These are phyloP conservation scores for Brachionus calyciflorus DNA, from an alignment of 1,140 invertebrate genomes.

Conservation along the genomic window DNA sequence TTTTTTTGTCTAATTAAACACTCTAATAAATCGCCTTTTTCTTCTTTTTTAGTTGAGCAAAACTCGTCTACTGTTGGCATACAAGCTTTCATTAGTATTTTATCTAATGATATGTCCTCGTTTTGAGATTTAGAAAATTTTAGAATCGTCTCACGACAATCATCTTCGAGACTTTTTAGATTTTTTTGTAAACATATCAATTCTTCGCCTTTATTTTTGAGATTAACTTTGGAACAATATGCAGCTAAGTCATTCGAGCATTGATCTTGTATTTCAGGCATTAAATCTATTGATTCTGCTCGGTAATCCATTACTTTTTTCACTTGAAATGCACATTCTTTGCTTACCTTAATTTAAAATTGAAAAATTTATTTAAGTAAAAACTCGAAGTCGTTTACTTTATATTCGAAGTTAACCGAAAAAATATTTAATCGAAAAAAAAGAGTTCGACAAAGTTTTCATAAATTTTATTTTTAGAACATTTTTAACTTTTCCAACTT, in stretches of 20 bases:
- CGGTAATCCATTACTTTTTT: slow-evolving; percentile 84
- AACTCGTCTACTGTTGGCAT: slow-evolving; percentile 75
- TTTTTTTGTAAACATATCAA: slow-evolving; percentile 88
- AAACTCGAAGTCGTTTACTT: neutral
- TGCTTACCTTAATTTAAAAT: slow-evolving; percentile 52
- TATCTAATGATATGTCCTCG: slow-evolving; percentile 77
- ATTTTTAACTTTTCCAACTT: too few species aligned
- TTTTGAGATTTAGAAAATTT: slow-evolving; percentile 86
- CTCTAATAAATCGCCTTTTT: slow-evolving; percentile 75
- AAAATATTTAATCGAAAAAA: too few species aligned
- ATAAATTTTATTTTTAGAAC: too few species aligned
- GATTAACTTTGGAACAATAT: slow-evolving; percentile 70
- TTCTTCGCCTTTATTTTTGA: slow-evolving; percentile 56
- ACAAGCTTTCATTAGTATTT: slow-evolving; percentile 76
- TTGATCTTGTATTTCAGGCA: slow-evolving; percentile 84
- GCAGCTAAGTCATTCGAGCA: slow-evolving; percentile 81
- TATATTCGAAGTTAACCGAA: slow-evolving; percentile 29
- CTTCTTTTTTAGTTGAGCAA: slow-evolving; percentile 70
- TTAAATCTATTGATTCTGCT: slow-evolving; percentile 82
- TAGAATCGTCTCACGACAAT: slow-evolving; percentile 73
- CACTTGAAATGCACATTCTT: slow-evolving; percentile 70
- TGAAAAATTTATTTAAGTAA: neutral
- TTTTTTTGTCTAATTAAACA: slow-evolving; percentile 91
- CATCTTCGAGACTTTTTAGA: slow-evolving; percentile 67
- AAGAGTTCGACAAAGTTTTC: too few species aligned